Evolutionary conservation across 2,113 vertebrate genomes (phyloP).

Genomic region (Naja naja): DNA sequence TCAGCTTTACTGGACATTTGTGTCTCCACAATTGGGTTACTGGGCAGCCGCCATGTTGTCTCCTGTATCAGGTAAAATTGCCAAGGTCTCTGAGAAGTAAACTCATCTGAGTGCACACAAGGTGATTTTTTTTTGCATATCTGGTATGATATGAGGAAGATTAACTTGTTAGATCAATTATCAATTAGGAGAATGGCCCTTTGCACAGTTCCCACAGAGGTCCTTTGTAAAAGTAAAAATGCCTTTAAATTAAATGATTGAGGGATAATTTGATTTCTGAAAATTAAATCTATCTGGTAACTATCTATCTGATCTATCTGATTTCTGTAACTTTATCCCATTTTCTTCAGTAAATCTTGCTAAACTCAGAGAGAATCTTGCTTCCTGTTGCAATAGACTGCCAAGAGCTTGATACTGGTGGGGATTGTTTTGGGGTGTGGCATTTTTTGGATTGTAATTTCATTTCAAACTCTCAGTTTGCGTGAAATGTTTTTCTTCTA

Average conservation of each 20-base stretch:
- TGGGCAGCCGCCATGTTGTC: conserved; percentile 90
- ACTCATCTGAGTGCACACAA: neutral
- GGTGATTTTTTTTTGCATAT: neutral
- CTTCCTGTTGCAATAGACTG: neutral
- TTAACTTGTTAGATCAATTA: neutral
- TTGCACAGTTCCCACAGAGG: neutral
- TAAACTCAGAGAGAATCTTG: neutral
- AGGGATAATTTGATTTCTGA: neutral
- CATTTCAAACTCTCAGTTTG: neutral
- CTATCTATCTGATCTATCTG: no score
- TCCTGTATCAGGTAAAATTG: conserved; percentile 72
- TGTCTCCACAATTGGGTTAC: conserved; percentile 85
- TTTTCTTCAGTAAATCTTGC: neutral
- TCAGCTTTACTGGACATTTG: conserved; percentile 83
- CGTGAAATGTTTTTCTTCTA: neutral
- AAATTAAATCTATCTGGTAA: neutral
- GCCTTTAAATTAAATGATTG: neutral
- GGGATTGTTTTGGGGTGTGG: neutral
- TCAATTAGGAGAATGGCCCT: neutral
- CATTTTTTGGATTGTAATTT: neutral
- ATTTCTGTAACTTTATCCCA: neutral
- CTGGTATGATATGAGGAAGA: neutral
- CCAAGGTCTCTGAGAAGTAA: neutral
- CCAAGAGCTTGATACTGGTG: neutral
- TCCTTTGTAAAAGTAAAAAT: neutral